Base-by-base conservation (phyloP, 2,113 vertebrate species). In the Hemiscyllium ocellatum region DNA sequence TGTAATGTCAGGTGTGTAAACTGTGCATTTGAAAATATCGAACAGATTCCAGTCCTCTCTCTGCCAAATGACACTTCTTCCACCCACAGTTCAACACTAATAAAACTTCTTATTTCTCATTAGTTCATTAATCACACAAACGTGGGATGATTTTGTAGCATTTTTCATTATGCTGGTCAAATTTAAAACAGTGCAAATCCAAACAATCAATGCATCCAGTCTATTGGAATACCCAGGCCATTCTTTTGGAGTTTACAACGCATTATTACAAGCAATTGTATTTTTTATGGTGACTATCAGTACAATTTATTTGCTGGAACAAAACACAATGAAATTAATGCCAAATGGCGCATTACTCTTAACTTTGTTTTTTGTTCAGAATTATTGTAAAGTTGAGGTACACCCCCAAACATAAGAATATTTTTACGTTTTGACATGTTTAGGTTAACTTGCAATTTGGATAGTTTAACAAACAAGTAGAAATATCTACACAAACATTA, bases 301-400 rank as follows among this genome's bases (percentile, higher is more conserved):
- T 50, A 95, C 47, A 72, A 15, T 95, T 95, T 95, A 95, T 95
- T 76, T 61, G 22, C 10, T 95, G 47, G 65, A 94, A 47, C 93
- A 70, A 95, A 95, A 95, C 24, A 52, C 42, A 95, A 70, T 50
- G 69, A 76, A 95, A 29, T 72, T 24, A 72, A 72, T 52, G 42
- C 69, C 26, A 72, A 95, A 72, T 72, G 24, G 52, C 24, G 76
- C 42, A 72, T 94, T 70, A 42, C 91, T 66, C 22, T 50, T 95
- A 4, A 61, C 13, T 56, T 89, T 42, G 37, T 4, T 95, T 50
- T 12, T 26, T 66, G 76, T 5, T 1, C 10, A 76, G 52, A 72
- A 10, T 69, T 94, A 1, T 33, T 29, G 50, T 89, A 42, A 6
- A 42, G 37, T 94, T 69, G 26, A 94, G 37, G 19, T 83, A 15